Base-by-base conservation (phyloP, 1,140 invertebrate genomes). In the Eueides isabella region DNA sequence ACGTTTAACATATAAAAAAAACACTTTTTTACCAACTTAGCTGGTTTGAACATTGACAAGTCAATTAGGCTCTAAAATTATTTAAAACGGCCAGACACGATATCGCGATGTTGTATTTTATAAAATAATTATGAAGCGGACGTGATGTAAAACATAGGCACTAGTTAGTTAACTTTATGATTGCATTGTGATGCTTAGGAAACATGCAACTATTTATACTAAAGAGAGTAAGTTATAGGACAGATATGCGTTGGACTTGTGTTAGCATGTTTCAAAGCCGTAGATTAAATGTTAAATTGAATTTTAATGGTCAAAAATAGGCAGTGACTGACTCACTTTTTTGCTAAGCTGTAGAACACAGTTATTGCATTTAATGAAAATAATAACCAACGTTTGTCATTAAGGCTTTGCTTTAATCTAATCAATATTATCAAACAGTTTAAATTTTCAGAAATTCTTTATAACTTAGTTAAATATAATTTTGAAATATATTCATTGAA, bases 41-140 rank as follows among this genome's bases (percentile, higher is more conserved):
- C n/a, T 26, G 33, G 38, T 63, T 67, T 70, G 33, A 74, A 41
- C 72, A 74, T 65, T 70, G 72, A 70, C 69, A 74, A 16, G 61
- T 69, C 67, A 38, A 64, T 74, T 74, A 73, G 30, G 26, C 28
- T 48, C 41, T 41, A 41, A 66, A 75, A 26, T 0, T 31, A 66
- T 75, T 70, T 66, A 64, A 64, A 33, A 19, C 16, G 9, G 61
- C n/a, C 55, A 70, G 29, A 68, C 62, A 68, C 61, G 67, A 41
- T 48, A 64, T 65, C 44, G 28, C 28, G 73, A 14, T 35, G 67
- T 55, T 55, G 38, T 71, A 71, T 71, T 41, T 71, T 48, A 71
- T 48, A 71, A n/a, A 48, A 44, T 71, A 71, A 71, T 71, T 71
- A 71, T 12, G 31, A 63, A 71, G 61, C 35, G 23, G 23, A 30